Percentiles rank a stretch among this genome's conserved stretches.
Conservation (phyloP, 37 sponge, comb jelly and placozoan genomes). For the Beroe forskalii region DNA sequence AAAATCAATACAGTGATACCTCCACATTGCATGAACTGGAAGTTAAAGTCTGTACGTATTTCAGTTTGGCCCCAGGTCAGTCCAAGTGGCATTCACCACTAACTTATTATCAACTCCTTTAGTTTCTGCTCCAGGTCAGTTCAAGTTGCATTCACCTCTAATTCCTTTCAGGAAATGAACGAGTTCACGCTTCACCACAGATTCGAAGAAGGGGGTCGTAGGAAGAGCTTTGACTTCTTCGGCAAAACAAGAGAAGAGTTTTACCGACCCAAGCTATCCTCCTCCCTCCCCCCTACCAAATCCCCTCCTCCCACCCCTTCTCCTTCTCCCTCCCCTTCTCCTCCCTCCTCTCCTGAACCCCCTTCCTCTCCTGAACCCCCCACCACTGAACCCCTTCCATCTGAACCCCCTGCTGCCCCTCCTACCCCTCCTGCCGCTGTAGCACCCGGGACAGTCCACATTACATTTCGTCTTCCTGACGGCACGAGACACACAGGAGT, state of each 20-base stretch:
- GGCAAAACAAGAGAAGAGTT: background rate
- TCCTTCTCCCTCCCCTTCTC: background rate
- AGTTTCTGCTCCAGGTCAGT: too few species aligned
- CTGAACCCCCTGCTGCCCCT: background rate
- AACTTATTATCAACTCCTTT: too few species aligned
- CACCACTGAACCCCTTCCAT: background rate
- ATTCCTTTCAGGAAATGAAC: slow-evolving; percentile 36
- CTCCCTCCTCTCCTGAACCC: background rate
- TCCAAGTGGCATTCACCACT: too few species aligned
- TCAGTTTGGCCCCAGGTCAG: too few species aligned
- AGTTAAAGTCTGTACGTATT: too few species aligned
- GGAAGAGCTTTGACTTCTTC: slow-evolving; percentile 46
- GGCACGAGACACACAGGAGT: slow-evolving; percentile 6
- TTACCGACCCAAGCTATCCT: background rate
- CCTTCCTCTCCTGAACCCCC: background rate
- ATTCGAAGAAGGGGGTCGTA: background rate
- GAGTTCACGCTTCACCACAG: slow-evolving; percentile 9
- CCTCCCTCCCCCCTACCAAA: background rate
- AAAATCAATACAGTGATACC: too few species aligned
- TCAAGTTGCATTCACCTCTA: too few species aligned
- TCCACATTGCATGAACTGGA: too few species aligned
- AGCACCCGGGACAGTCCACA: slow-evolving; percentile 21
- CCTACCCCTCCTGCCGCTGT: background rate
- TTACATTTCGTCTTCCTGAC: slow-evolving; percentile 35
- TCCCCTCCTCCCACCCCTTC: background rate